Evolutionary conservation across 1,140 invertebrate species (phyloP), one percentile per base, ranked within the genome.

Genomic region (Oncopodura yosiiana): DNA sequence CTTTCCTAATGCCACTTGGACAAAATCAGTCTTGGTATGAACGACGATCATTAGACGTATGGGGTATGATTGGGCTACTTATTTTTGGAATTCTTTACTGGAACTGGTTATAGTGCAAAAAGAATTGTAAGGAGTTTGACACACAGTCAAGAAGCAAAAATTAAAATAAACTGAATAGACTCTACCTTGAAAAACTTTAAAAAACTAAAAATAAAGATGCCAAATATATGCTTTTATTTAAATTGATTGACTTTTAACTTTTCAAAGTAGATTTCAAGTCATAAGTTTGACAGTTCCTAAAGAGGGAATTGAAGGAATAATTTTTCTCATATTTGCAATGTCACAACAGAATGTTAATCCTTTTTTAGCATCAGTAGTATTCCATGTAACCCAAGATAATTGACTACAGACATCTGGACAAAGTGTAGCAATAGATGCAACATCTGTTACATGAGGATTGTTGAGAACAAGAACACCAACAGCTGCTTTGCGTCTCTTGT

Each of bases 281-380:
- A n/a, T n/a, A n/a, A n/a, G n/a, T n/a, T n/a, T n/a, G n/a, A 11
- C 30, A 34, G 30, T n/a, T 34, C 30, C 30, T 9, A 34, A 34
- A n/a, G 6, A 8, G 30, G 30, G 30, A 34, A 34, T 8, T 9
- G 14, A 9, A n/a, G 6, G 6, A n/a, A 34, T 34, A 34, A 34
- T n/a, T 34, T 34, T 34, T 34, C 30, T 34, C 8, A 34, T 9
- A 9, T 8, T 9, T 34, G 30, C 26, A 6, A 39, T 26, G 14
- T 71, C 65, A 65, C 82, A 84, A 45, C 78, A 81, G 64, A 83
- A 83, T 6, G 76, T 78, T 64, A 78, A 78, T 0, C 82, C 82
- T 2, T 72, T 62, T 24, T 67, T 70, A 27, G 79, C 73, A 60
- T 77, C 70, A 12, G 71, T 65, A 4, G 63, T 66, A 16, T 69